Evolutionary conservation across 1,140 invertebrate genomes (phyloP).

Genomic region (Lucilia sericata): DNA sequence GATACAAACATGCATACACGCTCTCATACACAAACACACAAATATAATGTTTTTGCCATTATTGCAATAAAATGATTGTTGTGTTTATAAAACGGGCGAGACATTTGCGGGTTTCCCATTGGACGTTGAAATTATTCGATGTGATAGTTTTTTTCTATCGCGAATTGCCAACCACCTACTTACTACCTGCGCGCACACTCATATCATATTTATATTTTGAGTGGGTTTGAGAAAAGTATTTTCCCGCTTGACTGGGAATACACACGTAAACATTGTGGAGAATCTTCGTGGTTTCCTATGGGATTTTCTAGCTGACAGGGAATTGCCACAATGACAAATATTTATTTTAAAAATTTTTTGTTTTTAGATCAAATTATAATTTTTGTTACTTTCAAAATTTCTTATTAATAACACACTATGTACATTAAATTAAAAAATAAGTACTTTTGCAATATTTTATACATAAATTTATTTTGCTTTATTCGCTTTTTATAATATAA

Average conservation of each 20-base stretch:
- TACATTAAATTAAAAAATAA: too few relatives aligned
- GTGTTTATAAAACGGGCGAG: constrained; percentile 42
- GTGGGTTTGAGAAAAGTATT: constrained; percentile 39
- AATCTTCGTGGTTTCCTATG: constrained; percentile 25
- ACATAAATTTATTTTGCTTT: too few relatives aligned
- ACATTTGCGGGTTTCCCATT: constrained; percentile 45
- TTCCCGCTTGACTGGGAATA: not conserved
- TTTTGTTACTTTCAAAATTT: too few relatives aligned
- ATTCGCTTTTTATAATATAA: too few relatives aligned
- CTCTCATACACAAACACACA: not conserved
- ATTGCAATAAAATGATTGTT: not conserved
- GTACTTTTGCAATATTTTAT: too few relatives aligned
- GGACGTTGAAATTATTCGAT: not conserved
- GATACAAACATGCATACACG: not conserved
- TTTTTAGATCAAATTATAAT: too few relatives aligned
- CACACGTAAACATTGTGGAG: constrained; percentile 28
- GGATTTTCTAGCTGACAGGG: constrained; percentile 41
- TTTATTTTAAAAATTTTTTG: too few relatives aligned
- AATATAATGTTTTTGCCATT: not conserved
- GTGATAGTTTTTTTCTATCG: not conserved
- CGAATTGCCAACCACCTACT: too few relatives aligned
- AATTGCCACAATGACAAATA: constrained; percentile 23
- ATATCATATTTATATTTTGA: not conserved
- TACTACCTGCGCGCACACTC: constrained; percentile 1
- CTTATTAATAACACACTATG: too few relatives aligned